These are phyloP conservation scores for Epirrita christyi DNA, from an alignment of 2,888 invertebrate species.

Conservation along the genomic window DNA sequence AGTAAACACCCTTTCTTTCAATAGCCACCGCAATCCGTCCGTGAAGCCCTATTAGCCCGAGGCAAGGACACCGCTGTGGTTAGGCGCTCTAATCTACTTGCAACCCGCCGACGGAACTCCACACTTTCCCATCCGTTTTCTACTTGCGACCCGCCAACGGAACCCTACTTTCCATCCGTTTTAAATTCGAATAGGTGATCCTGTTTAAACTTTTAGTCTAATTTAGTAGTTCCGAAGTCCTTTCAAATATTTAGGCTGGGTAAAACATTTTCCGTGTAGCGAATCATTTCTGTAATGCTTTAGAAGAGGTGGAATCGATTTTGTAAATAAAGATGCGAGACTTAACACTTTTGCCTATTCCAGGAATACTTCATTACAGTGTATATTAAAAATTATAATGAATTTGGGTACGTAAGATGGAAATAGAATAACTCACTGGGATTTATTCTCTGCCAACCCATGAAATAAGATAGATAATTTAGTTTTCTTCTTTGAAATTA, in stretches of 20 bases:
- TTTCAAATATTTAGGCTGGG: constrained; percentile 39
- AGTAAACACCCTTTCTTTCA: constrained; percentile 43
- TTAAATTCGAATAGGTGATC: constrained; percentile 78
- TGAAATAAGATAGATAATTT: too few species aligned
- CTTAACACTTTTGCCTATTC: too few species aligned
- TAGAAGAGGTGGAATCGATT: not conserved
- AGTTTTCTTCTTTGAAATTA: too few species aligned
- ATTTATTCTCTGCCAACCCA: too few species aligned
- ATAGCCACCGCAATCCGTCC: constrained; percentile 50
- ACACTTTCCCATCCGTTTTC: constrained; percentile 75
- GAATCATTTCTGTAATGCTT: constrained; percentile 25
- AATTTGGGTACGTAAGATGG: too few species aligned
- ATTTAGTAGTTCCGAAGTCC: constrained; percentile 63
- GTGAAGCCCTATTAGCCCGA: constrained; percentile 50
- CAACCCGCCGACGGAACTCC: constrained; percentile 43
- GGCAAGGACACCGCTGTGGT: constrained; percentile 65
- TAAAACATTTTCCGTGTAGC: constrained; percentile 42
- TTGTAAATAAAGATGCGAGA: too few species aligned
- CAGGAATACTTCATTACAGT: too few species aligned
- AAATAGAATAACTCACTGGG: too few species aligned
- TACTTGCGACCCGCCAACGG: constrained; percentile 55
- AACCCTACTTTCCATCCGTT: constrained; percentile 67
- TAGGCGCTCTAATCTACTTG: constrained; percentile 73
- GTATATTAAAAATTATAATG: too few species aligned
- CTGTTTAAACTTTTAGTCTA: constrained; percentile 75